Evolutionary conservation across 2,113 vertebrate genomes (phyloP).

Genomic region (Eurystomus gularis): DNA sequence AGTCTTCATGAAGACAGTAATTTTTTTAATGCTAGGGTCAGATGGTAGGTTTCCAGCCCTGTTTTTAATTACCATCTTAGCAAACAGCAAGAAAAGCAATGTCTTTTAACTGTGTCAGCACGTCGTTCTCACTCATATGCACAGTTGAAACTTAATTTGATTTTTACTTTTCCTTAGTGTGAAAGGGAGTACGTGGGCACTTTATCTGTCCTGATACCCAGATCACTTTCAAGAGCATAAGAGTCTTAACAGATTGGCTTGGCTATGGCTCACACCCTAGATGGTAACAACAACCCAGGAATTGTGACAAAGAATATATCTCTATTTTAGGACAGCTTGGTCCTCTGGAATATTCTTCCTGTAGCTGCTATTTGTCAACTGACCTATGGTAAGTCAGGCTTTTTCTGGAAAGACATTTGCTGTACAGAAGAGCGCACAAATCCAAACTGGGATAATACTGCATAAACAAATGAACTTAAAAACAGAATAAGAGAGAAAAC

Average conservation of each 20-base stretch:
- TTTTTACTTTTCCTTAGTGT: not conserved
- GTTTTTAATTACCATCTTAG: not conserved
- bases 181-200: not conserved
- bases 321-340: not conserved
- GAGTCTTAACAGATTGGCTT: not conserved
- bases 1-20: not conserved
- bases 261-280: not conserved
- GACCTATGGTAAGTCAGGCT: not conserved
- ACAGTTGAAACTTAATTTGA: not conserved
- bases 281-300: not conserved
- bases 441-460: not conserved
- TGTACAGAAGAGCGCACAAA: not conserved
- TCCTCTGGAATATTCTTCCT: not conserved
- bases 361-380: not conserved
- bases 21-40: not conserved
- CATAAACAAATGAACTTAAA: not conserved
- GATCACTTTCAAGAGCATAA: not conserved
- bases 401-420: not conserved
- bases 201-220: not conserved
- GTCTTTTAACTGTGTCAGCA: not conserved
- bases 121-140: not conserved
- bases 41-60: not conserved
- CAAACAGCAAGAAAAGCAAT: not conserved
- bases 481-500: not conserved
- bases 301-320: not conserved